These are phyloP conservation scores for Ciconia maguari DNA, from an alignment of 2,113 vertebrate genomes.

Conservation along the genomic window DNA sequence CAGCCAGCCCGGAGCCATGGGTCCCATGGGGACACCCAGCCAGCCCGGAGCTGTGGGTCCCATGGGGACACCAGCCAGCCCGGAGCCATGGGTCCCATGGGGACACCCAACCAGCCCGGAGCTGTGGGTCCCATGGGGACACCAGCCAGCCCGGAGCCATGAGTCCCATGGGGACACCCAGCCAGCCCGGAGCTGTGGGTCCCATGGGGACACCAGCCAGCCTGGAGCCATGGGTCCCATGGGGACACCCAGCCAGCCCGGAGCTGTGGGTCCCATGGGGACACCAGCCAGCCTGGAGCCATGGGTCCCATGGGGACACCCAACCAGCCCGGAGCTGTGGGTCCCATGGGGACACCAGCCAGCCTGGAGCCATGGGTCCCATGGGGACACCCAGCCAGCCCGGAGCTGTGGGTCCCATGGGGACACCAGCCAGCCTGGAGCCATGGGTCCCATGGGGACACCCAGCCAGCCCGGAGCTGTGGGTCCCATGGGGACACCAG, in stretches of 20 bases:
- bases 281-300: background rate
- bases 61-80: background rate
- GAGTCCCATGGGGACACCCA: no score
- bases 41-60: background rate
- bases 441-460: background rate
- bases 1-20: background rate
- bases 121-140: background rate
- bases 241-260: background rate
- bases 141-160: background rate
- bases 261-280: background rate
- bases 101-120: background rate
- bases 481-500: no score
- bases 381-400: background rate
- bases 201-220: background rate
- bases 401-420: background rate
- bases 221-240: accelerated
- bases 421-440: background rate
- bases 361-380: background rate
- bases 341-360: background rate
- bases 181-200: background rate
- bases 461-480: background rate
- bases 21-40: no score
- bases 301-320: background rate
- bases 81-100: background rate
- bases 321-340: no score